Evolutionary conservation across 2,797 vertebrate species (phyloP).

Genomic region (Microhierax caerulescens): DNA sequence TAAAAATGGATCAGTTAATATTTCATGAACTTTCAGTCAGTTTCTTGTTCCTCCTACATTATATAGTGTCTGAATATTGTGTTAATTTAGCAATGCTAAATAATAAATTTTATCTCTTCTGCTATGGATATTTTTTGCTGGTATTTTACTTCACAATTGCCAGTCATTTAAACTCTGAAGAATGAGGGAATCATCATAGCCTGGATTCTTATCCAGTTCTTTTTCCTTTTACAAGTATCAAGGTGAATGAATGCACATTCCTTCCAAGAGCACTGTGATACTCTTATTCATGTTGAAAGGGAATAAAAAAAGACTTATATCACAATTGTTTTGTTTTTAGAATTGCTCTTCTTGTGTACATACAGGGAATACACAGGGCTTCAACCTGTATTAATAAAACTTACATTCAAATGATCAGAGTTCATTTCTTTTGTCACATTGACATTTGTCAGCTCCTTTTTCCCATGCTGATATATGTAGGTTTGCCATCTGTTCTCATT

Average conservation of each 20-base stretch:
- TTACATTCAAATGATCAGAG: slow-evolving; percentile 16
- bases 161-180: not conserved
- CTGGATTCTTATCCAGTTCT: not conserved
- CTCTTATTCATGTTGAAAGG: slow-evolving; percentile 4
- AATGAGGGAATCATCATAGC: not conserved
- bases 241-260: not conserved
- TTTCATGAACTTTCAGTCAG: slow-evolving; percentile 10
- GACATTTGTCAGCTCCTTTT: slow-evolving; percentile 23
- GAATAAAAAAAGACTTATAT: slow-evolving; percentile 11
- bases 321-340: not conserved
- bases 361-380: not conserved
- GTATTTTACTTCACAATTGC: slow-evolving; percentile 30
- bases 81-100: slow-evolving; percentile 2
- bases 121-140: not conserved
- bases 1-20: slow-evolving; percentile 1
- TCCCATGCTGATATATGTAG: not conserved
- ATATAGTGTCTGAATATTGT: not conserved
- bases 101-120: not conserved
- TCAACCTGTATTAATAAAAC: slow-evolving; percentile 27
- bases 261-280: not conserved
- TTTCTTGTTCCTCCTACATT: not conserved
- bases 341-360: not conserved
- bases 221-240: not conserved
- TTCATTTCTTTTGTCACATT: slow-evolving; percentile 27
- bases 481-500: slow-evolving; percentile 58